A percentile compares a stretch with the other conserved stretches of the same genome.
Conservation (phyloP, 2,113 vertebrate species). For the Strix uralensis region DNA sequence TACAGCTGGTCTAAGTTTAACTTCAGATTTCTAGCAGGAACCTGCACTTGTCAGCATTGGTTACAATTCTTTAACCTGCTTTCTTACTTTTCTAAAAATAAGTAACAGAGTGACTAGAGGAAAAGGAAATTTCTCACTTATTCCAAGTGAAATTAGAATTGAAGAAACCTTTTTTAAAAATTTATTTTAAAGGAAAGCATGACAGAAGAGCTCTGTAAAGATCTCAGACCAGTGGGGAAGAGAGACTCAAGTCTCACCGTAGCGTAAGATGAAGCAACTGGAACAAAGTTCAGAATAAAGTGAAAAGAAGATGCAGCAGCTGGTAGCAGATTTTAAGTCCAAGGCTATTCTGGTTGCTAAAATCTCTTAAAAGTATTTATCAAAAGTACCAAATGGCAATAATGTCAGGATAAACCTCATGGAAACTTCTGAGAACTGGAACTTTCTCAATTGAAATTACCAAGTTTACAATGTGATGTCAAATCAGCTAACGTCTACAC, state of each 20-base stretch:
- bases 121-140: background rate
- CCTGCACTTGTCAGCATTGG: background rate
- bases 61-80: background rate
- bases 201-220: background rate
- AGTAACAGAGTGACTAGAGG: background rate
- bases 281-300: conserved; percentile 35
- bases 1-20: background rate
- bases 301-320: conserved; percentile 47
- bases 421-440: background rate
- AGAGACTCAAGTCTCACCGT: conserved; percentile 44
- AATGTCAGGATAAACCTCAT: background rate
- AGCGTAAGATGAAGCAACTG: conserved; percentile 38
- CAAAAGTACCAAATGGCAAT: background rate
- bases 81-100: conserved; percentile 20
- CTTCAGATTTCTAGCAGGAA: background rate
- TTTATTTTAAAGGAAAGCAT: conserved; percentile 38
- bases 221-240: background rate
- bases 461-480: background rate
- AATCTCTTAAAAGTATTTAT: background rate
- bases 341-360: background rate
- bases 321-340: background rate
- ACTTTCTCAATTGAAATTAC: background rate
- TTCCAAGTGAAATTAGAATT: conserved; percentile 23
- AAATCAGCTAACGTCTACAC: background rate
- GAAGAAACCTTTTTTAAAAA: background rate